Evolutionary conservation across 1,140 invertebrate species (phyloP), one percentile per base, ranked within the genome.

Genomic region (Telenomus remus): DNA sequence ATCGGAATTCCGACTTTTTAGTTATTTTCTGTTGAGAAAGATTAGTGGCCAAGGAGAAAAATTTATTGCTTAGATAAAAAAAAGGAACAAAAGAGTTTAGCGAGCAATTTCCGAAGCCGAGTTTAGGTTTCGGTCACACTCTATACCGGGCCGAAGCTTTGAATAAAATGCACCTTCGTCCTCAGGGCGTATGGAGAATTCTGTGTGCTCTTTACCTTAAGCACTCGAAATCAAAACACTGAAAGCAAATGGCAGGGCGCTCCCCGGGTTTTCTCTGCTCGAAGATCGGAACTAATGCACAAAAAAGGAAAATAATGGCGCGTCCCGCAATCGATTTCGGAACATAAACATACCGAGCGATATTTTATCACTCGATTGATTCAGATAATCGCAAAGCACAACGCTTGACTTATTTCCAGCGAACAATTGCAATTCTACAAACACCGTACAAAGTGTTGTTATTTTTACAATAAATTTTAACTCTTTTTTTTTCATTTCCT

Each of bases 191-290:
- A 19, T 7, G 46, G 37, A 68, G 44, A 68, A 57, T 49, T 53
- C 13, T 46, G 19, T 43, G 39, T 46, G 47, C 37, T 44, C 13
- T 59, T 68, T 59, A 57, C 53, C 42, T 50, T 13, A 57, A 68
- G 55, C 53, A 46, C 13, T 47, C 14, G 37, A 57, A 57, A 51
- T 66, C 53, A 60, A 70, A 55, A 53, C 50, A 49, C 43, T 19
- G 56, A 39, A 19, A 59, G 12, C 43, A 16, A 33, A 47, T 19
- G 34, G 14, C n/a, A 53, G 50, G 50, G 61, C 61, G 54, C 60
- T 70, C 56, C 34, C 10, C 10, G 13, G 35, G 53, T 8, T 50
- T 35, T 60, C 9, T 39, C 6, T 55, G 10, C 15, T 60, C 56
- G 35, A 27, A 59, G 57, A 61, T 59, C 44, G 46, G 51, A 11